Percentiles rank a stretch among this genome's conserved stretches.
Evolutionary conservation across 2,113 vertebrate genomes (phyloP).

Genomic region (Phylloscopus trochilus): DNA sequence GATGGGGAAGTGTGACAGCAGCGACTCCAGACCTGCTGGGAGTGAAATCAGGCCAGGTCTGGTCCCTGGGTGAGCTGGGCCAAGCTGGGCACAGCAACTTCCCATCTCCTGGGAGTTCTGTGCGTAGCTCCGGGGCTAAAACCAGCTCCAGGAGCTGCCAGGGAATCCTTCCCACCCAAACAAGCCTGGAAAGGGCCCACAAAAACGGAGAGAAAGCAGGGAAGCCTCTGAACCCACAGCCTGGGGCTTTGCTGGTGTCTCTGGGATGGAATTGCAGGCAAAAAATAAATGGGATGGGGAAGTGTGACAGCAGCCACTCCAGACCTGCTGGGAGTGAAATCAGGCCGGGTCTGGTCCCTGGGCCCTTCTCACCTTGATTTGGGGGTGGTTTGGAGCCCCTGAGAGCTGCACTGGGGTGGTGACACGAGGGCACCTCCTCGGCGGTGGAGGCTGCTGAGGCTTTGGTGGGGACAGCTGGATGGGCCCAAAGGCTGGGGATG

Average conservation of each 20-base stretch:
- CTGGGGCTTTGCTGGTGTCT: background rate
- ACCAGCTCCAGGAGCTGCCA: background rate
- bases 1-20: too few relatives aligned
- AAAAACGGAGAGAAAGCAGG: rapidly evolving
- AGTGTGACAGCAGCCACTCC: background rate
- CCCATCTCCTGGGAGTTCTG: background rate
- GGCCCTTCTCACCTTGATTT: background rate
- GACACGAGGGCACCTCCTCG: rapidly evolving
- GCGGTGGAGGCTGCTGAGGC: background rate
- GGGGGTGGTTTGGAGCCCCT: too few relatives aligned
- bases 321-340: background rate
- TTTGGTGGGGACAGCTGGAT: rapidly evolving
- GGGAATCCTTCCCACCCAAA: background rate
- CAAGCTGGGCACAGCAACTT: rapidly evolving
- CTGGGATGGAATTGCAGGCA: background rate
- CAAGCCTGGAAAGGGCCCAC: background rate
- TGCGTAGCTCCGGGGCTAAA: background rate
- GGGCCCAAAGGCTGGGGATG: too few relatives aligned
- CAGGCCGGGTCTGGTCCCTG: background rate
- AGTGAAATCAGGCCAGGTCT: too few relatives aligned
- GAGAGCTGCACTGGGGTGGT: background rate
- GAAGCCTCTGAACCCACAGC: rapidly evolving
- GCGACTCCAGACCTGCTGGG: too few relatives aligned
- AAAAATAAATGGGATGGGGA: background rate
- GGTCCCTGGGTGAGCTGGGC: background rate